Base-by-base conservation (phyloP, 1,140 invertebrate genomes). In the Littorina saxatilis region DNA sequence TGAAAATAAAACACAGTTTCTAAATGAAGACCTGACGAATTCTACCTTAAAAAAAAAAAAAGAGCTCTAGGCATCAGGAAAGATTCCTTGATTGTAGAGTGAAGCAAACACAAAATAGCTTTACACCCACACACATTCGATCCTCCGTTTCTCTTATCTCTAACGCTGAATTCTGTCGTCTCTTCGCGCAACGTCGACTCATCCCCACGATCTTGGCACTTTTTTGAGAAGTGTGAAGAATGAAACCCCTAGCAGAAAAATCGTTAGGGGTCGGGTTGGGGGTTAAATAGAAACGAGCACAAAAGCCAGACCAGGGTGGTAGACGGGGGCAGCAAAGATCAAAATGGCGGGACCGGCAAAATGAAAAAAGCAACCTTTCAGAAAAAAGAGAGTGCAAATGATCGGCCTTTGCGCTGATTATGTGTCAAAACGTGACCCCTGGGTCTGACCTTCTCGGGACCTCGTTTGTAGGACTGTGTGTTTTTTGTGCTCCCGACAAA, bases 331-430 rank as follows among this genome's bases (percentile, higher is more conserved):
- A 29, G 61, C n/a, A 5, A 9, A 29, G 61, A 63, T 27, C 61
- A 32, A 27, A 27, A 63, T 63, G 61, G 61, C 61, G 32, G 61
- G 23, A 23, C 13, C 15, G 11, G 27, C 27, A 29, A 32, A 63
- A 63, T 63, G 61, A 63, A 63, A 27, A 63, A 27, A 13, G 61
- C 61, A 63, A 63, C 61, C 61, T 63, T 63, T 63, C 4, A 58
- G 27, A 63, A 63, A 63, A 63, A 32, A 11, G 32, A 63, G n/a
- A 63, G 29, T 11, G 23, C 27, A 27, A 63, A 27, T 63, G 61
- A 23, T 63, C 7, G 61, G 23, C 61, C 61, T 27, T 63, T 29
- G 61, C n/a, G 61, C 61, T 63, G 61, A 63, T 63, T 63, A 63
- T 27, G 61, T 63, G 61, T 63, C 61, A 63, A 63, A 63, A 27